Conservation (phyloP, 2,797 vertebrate genomes). For the Avahi laniger region DNA sequence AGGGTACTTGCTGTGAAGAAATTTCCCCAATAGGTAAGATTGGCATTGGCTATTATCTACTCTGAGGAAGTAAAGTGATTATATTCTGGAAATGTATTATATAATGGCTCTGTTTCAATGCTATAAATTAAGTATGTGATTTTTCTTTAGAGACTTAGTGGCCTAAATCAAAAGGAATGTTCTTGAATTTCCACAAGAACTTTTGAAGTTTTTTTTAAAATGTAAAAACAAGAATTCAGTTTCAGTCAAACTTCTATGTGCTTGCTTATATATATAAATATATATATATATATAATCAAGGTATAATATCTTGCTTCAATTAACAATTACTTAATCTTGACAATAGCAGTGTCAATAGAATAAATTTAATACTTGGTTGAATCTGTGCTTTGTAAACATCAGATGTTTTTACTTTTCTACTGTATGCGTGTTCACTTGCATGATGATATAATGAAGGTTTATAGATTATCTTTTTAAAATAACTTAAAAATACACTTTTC, state of each 20-base stretch:
- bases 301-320: not conserved
- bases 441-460: not conserved
- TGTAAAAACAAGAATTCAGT: not conserved
- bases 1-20: not conserved
- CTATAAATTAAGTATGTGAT: not conserved
- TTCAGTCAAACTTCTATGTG: not conserved
- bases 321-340: not conserved
- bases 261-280: not conserved
- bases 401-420: not conserved
- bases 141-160: not conserved
- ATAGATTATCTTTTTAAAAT: not conserved
- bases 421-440: not conserved
- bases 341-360: not conserved
- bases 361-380: not conserved
- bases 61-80: not conserved
- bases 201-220: not conserved
- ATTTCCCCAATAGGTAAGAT: not conserved
- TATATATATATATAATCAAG: not conserved
- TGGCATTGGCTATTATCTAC: not conserved
- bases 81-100: not conserved
- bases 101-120: not conserved
- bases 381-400: not conserved
- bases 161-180: not conserved
- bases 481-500: conserved; percentile 27
- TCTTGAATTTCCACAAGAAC: not conserved